Evolutionary conservation across 2,888 invertebrate genomes (phyloP).

Genomic region (Drosophila robusta): DNA sequence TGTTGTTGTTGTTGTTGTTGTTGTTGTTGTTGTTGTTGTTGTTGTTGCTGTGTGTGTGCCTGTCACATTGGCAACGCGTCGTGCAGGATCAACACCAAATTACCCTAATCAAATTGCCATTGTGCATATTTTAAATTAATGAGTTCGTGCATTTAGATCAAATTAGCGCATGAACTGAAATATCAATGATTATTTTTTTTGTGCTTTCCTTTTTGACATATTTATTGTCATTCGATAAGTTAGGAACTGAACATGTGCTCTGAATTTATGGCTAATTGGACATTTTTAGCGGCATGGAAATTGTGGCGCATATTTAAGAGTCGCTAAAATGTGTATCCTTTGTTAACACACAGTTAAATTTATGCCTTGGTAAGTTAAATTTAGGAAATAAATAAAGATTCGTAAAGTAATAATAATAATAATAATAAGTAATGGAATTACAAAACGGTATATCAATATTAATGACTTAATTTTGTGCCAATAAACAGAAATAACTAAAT

Average conservation of each 20-base stretch:
- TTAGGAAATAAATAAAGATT: too few species aligned
- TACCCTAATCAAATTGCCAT: constrained; percentile 80
- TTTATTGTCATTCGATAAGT: constrained; percentile 1
- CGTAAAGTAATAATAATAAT: too few species aligned
- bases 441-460: too few species aligned
- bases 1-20: constrained; percentile 19
- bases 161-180: constrained; percentile 47
- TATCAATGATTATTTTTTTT: constrained; percentile 21
- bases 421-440: too few species aligned
- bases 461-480: too few species aligned
- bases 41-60: constrained; percentile 15
- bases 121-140: constrained; percentile 79
- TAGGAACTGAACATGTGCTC: neutral
- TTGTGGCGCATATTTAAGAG: too few species aligned
- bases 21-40: constrained; percentile 15
- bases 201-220: neutral
- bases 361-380: too few species aligned
- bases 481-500: too few species aligned
- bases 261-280: constrained; percentile 3
- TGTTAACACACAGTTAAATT: too few species aligned
- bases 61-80: constrained; percentile 22
- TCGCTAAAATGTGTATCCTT: too few species aligned
- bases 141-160: constrained; percentile 73
- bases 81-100: constrained; percentile 73
- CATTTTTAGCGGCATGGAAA: neutral